Conservation (phyloP, 2,113 vertebrate species). For the Orthonyx spaldingii region DNA sequence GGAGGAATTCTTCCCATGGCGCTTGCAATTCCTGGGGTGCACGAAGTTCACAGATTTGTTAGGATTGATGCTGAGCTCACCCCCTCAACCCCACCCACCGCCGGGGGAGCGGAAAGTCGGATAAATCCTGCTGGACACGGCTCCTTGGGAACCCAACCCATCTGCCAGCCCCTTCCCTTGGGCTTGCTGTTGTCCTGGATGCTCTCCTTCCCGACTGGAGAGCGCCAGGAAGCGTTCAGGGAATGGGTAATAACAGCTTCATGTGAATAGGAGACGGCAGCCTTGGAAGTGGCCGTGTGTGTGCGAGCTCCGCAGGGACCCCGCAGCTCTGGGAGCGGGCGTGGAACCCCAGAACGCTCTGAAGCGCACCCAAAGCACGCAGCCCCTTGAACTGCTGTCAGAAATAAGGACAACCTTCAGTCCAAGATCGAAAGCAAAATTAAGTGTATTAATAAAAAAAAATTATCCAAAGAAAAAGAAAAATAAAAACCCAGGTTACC, state of each 20-base stretch:
- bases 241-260: constrained; percentile 70
- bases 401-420: no score
- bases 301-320: constrained; percentile 31
- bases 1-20: background rate
- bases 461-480: no score
- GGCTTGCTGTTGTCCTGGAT: constrained; percentile 56
- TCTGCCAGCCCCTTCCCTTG: constrained; percentile 29
- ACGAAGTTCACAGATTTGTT: background rate
- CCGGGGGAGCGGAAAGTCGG: constrained; percentile 5
- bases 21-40: background rate
- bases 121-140: background rate
- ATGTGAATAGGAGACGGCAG: constrained; percentile 60
- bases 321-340: constrained; percentile 40
- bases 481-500: no score
- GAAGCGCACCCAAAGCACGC: constrained; percentile 57
- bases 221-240: constrained; percentile 57
- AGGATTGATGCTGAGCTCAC: constrained; percentile 32
- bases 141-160: background rate
- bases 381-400: no score
- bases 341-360: constrained; percentile 67
- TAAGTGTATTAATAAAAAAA: no score
- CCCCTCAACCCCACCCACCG: constrained; percentile 16
- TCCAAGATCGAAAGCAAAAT: no score
- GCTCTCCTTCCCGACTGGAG: constrained; percentile 62
- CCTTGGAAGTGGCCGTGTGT: constrained; percentile 33